Percentiles rank a stretch among this genome's conserved stretches.
phyloP scores from a whole-genome alignment of 2,797 vertebrate species.

The Etheostoma perlongum region DNA sequence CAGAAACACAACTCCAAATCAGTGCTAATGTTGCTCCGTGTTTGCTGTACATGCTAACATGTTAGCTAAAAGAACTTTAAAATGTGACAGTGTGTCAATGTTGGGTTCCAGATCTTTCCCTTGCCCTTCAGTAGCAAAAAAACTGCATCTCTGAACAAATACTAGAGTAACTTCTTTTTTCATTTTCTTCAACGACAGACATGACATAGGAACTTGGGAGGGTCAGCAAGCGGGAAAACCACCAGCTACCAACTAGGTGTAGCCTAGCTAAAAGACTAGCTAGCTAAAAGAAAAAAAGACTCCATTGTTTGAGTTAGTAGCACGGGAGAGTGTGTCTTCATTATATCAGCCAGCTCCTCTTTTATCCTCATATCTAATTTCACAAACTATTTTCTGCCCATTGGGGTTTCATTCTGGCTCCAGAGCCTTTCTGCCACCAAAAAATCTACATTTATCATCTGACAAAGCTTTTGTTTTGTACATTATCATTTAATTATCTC shows the following conservation, averaged over 20 bases:
- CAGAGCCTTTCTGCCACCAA: background rate
- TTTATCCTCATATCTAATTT: conserved; percentile 29
- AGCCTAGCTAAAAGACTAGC: background rate
- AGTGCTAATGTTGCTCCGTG: background rate
- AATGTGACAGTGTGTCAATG: too few relatives aligned
- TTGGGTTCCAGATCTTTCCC: too few relatives aligned
- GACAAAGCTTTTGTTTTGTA: conserved; percentile 30
- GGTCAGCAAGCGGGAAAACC: background rate
- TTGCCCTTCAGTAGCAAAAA: background rate
- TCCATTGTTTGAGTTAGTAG: background rate
- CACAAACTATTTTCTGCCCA: conserved; percentile 9
- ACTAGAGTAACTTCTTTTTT: background rate
- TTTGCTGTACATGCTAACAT: background rate
- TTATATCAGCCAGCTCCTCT: conserved; percentile 9
- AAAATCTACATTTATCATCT: conserved; percentile 22
- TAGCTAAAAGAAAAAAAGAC: background rate
- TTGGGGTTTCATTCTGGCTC: conserved; percentile 25
- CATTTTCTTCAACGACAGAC: too few relatives aligned
- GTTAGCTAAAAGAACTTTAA: background rate
- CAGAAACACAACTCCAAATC: too few relatives aligned
- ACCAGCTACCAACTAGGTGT: background rate
- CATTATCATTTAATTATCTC: conserved; percentile 23
- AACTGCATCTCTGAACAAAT: background rate
- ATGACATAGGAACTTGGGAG: too few relatives aligned
- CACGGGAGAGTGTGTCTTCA: background rate